Base-by-base conservation (phyloP, 2,888 invertebrate genomes). In the Ommatoiulus sabulosus region DNA sequence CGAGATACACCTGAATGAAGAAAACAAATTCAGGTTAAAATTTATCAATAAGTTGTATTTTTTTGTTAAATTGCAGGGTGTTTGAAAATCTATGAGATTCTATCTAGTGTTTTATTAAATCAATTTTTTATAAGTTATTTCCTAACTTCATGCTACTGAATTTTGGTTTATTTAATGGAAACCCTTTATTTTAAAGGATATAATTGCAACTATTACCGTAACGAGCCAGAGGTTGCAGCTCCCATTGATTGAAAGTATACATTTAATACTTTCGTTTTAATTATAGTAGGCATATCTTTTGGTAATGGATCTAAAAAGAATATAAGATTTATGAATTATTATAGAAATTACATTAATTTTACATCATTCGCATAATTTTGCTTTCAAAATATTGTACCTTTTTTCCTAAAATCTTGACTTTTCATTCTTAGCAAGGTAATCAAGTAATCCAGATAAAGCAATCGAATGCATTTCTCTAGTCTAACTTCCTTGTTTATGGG, bases 301-400 rank as follows among this genome's bases (percentile, higher is more conserved):
- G 86, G 86, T 2, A 86, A 44, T 17, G 86, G 86, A 86, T 86
- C 86, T 86, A 86, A 44, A 84, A 7, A 35, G 4, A 24, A 17
- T 17, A 3, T 35, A 84, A 84, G 12, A 5, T 35, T 84, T 84
- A 3, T 84, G n/a, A 8, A 84, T 35, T 84, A 17, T 35, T 84
- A 12, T 84, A 3, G 15, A 35, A 10, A n/a, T 35, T 84, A 24
- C 0, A 12, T 84, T 84, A n/a, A n/a, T 84, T n/a, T n/a, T n/a
- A n/a, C n/a, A n/a, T n/a, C n/a, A n/a, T n/a, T n/a, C n/a, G n/a
- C n/a, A n/a, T n/a, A n/a, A n/a, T 17, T 52, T 52, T n/a, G 43
- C n/a, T 24, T 20, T 84, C 10, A 84, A 43, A 84, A n/a, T 3
- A 43, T 17, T 3, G 44, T 43, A 86, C 86, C 44, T 86, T 86